Evolutionary conservation across 1,140 invertebrate genomes (phyloP).

Genomic region (Sesamia nonagrioides): DNA sequence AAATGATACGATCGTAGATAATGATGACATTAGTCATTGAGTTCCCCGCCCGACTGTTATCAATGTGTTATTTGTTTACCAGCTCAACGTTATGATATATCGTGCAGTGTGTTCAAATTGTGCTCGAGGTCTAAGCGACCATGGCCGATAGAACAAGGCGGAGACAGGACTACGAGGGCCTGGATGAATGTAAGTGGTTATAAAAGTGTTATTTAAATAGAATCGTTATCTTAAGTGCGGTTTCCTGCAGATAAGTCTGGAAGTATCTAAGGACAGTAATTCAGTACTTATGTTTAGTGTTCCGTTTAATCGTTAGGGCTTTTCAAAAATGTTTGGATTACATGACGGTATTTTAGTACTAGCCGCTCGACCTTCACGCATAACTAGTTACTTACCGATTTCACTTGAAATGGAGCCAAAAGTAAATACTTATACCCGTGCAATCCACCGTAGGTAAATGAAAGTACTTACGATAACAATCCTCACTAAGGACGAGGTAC

Average conservation of each 20-base stretch:
- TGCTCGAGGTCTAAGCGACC: background rate
- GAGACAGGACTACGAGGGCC: conserved; percentile 8
- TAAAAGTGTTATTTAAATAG: background rate
- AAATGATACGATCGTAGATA: background rate
- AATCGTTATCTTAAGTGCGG: background rate
- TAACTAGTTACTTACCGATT: background rate
- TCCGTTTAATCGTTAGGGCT: background rate
- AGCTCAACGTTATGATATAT: background rate
- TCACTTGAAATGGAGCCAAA: background rate
- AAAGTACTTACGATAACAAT: background rate
- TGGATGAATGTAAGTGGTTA: background rate
- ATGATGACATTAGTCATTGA: background rate
- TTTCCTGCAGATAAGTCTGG: background rate
- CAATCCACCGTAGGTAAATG: background rate
- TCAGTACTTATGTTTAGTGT: background rate
- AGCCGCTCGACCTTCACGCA: background rate
- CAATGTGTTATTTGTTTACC: conserved; percentile 28
- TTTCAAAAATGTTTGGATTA: background rate
- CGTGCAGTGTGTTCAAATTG: background rate
- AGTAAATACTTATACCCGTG: background rate
- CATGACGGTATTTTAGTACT: background rate
- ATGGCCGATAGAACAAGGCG: background rate
- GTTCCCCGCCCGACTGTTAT: background rate
- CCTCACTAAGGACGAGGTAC: too few species aligned
- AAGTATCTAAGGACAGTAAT: background rate